These are phyloP conservation scores for Stenchaetothrips biformis DNA, from an alignment of 2,888 invertebrate species.

Conservation along the genomic window DNA sequence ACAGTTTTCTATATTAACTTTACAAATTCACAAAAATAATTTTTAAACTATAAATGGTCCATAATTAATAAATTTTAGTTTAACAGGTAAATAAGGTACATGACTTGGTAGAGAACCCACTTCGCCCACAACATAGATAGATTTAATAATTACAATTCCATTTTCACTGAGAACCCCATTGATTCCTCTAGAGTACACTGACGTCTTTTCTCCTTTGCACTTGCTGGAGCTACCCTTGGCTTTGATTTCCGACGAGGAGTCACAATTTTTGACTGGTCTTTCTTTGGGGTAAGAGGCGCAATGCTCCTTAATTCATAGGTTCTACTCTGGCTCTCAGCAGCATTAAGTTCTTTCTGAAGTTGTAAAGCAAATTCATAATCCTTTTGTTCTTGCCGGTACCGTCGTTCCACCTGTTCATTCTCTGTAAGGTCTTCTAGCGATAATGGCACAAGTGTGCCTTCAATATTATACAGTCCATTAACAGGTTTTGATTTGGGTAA, in stretches of 20 bases:
- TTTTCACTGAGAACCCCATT: neutral
- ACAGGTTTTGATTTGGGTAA: neutral
- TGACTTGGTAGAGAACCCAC: neutral
- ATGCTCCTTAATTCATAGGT: neutral
- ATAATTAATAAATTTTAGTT: constrained; percentile 7
- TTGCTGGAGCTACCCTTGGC: neutral
- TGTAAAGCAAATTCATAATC: constrained; percentile 1
- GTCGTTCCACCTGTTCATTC: neutral
- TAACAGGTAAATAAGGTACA: constrained; percentile 14
- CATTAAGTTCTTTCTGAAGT: neutral
- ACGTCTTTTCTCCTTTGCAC: neutral
- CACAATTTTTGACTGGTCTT: neutral
- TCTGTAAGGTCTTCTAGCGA: neutral
- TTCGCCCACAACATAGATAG: neutral
- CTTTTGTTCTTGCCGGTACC: neutral
- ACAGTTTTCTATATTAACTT: neutral
- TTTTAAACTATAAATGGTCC: constrained; percentile 2
- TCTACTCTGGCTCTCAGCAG: neutral
- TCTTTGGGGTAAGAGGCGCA: neutral
- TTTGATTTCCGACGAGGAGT: neutral
- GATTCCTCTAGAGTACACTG: constrained; percentile 14
- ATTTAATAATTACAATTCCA: neutral
- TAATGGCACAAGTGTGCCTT: neutral
- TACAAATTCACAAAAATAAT: neutral
- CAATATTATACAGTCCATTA: neutral